Percentiles rank a stretch among this genome's conserved stretches.
Conservation (phyloP, 1,140 invertebrate genomes). For the Camponotus pennsylvanicus region DNA sequence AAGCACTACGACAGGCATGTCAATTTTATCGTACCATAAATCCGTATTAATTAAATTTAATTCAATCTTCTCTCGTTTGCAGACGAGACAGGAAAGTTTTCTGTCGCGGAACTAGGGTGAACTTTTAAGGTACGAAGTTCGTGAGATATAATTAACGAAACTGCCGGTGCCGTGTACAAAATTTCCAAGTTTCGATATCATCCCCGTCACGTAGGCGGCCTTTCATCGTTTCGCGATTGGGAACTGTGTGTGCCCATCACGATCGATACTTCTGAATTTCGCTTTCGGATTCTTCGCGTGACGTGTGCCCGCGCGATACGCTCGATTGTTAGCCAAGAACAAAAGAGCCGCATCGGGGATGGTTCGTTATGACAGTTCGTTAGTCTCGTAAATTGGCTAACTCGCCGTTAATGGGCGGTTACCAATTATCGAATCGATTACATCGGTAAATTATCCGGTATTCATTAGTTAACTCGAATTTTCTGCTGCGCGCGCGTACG, state of each 20-base stretch:
- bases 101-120: slow-evolving; percentile 29
- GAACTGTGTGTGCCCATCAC: neutral
- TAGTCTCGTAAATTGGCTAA: slow-evolving; percentile 72
- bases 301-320: slow-evolving; percentile 33
- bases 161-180: slow-evolving; percentile 28
- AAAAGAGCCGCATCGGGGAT: slow-evolving; percentile 62
- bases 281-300: slow-evolving; percentile 49
- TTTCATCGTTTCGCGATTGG: slow-evolving; percentile 53
- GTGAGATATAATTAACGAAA: slow-evolving; percentile 54
- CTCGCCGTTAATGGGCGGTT: slow-evolving; percentile 71
- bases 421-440: slow-evolving; percentile 76
- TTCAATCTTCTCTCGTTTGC: slow-evolving; percentile 22
- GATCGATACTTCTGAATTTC: slow-evolving; percentile 66
- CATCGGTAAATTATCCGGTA: slow-evolving; percentile 70
- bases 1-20: neutral
- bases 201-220: slow-evolving; percentile 37
- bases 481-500: slow-evolving; percentile 55
- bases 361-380: slow-evolving; percentile 77
- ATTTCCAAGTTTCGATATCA: slow-evolving; percentile 41
- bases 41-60: slow-evolving; percentile 56
- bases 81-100: slow-evolving; percentile 38
- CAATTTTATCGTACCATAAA: slow-evolving; percentile 29
- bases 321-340: slow-evolving; percentile 71
- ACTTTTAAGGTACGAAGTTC: slow-evolving; percentile 47
- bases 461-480: slow-evolving; percentile 72